Evolutionary conservation across 2,888 invertebrate species (phyloP).

Genomic region (Scaptomyza reducta): DNA sequence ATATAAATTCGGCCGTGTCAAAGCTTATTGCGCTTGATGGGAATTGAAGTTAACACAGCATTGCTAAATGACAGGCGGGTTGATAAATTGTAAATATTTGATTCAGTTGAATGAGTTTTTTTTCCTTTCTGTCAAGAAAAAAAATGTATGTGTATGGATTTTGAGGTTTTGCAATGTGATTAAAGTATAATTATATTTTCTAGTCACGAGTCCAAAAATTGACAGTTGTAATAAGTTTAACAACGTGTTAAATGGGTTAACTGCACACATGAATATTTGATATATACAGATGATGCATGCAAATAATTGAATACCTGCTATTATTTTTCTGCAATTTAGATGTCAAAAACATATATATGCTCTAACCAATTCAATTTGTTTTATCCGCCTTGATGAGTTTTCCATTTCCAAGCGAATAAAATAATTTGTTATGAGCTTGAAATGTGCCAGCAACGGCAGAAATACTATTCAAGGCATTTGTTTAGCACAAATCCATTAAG

Average conservation of each 20-base stretch:
- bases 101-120: background rate
- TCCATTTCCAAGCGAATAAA: background rate
- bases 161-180: background rate
- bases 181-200: background rate
- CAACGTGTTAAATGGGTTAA: background rate
- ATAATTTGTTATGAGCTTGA: background rate
- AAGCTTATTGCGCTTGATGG: background rate
- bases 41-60: background rate
- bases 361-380: slow-evolving; percentile 12
- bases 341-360: background rate
- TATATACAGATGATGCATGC: background rate
- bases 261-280: background rate
- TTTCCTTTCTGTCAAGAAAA: background rate
- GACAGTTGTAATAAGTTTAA: background rate
- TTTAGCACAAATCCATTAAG: slow-evolving; percentile 34
- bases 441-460: slow-evolving; percentile 6
- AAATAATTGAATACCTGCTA: background rate
- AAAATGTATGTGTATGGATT: background rate
- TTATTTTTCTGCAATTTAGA: background rate
- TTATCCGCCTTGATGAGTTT: background rate
- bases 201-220: background rate
- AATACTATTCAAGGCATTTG: slow-evolving; percentile 1
- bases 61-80: background rate
- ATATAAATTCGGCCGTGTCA: background rate
- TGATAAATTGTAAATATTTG: slow-evolving; percentile 1